Evolutionary conservation across 2,113 vertebrate species (phyloP).

Genomic region (Struthio camelus): DNA sequence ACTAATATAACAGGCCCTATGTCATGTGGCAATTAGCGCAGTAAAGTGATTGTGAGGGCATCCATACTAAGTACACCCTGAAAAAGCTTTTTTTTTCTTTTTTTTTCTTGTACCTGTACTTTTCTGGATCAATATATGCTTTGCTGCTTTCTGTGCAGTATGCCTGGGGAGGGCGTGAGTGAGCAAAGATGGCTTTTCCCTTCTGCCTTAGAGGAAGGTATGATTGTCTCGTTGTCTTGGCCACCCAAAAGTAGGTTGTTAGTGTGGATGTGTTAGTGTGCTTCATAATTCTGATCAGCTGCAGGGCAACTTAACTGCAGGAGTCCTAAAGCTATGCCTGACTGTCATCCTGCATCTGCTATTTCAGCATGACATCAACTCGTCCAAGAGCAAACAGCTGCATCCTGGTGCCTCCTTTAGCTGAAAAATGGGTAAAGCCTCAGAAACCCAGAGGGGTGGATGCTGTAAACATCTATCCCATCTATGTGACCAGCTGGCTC

Average conservation of each 20-base stretch:
- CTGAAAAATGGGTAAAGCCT: background rate
- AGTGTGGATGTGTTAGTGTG: background rate
- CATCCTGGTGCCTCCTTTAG: background rate
- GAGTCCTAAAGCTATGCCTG: background rate
- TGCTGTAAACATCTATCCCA: background rate
- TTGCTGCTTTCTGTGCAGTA: background rate
- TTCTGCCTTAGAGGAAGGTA: background rate
- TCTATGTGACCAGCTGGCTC: background rate
- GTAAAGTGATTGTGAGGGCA: background rate
- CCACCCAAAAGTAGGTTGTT: background rate
- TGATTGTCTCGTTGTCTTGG: background rate
- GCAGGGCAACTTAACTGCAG: background rate
- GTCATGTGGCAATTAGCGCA: background rate
- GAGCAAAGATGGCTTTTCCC: background rate
- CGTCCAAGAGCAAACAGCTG: background rate
- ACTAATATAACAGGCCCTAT: background rate
- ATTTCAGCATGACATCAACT: background rate
- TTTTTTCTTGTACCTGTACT: background rate
- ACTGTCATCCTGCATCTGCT: slow-evolving; percentile 35
- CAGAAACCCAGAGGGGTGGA: background rate
- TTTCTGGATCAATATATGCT: background rate
- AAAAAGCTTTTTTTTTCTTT: background rate
- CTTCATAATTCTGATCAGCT: background rate
- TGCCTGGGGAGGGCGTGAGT: background rate
- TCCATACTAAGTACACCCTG: background rate